These are phyloP conservation scores for Sitta carolinensis DNA, from an alignment of 2,797 vertebrate genomes.

Conservation along the genomic window DNA sequence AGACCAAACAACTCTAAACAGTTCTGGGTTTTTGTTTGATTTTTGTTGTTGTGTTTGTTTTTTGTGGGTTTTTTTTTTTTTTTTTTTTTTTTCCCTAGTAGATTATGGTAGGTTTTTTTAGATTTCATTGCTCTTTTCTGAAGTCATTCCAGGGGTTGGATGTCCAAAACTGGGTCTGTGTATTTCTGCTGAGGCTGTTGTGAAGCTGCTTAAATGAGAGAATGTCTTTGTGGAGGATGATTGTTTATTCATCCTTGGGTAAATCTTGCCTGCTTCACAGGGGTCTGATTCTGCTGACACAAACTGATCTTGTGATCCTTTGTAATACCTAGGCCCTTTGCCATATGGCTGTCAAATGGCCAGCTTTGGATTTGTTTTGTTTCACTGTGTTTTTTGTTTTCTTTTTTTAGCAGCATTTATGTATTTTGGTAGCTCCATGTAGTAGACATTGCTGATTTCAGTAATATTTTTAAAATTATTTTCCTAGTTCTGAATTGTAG, in stretches of 20 bases:
- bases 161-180: not conserved
- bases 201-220: not conserved
- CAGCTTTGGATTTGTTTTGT: not conserved
- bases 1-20: not conserved
- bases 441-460: not conserved
- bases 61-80: no score
- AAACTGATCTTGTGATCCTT: not conserved
- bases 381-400: not conserved
- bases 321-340: not conserved
- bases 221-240: not conserved
- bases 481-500: not conserved
- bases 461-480: not conserved
- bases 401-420: not conserved
- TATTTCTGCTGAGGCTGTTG: not conserved
- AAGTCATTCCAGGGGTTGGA: not conserved
- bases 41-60: not conserved
- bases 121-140: not conserved
- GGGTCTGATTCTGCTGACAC: not conserved
- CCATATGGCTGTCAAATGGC: not conserved
- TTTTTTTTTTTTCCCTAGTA: fast-evolving
- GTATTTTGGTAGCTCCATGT: not conserved
- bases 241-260: not conserved
- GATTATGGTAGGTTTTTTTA: not conserved
- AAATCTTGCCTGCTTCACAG: not conserved
- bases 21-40: not conserved